phyloP scores from a whole-genome alignment of 2,797 vertebrate genomes.

The Urocyon cinereoargenteus region DNA sequence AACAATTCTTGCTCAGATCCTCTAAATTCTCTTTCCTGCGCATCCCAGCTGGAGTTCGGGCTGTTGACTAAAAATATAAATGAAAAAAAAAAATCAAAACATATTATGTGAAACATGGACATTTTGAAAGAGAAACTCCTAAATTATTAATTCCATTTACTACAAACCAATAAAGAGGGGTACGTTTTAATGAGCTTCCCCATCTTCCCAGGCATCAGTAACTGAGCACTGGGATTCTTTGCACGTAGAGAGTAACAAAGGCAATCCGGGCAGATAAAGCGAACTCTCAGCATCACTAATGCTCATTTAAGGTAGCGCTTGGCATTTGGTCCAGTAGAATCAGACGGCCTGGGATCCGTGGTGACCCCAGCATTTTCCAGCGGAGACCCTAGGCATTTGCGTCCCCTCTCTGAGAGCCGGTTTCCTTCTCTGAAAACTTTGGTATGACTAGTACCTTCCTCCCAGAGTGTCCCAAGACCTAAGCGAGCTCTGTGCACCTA shows the following conservation, averaged over 20 bases:
- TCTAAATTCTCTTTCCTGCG: slow-evolving; percentile 22
- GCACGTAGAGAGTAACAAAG: neutral
- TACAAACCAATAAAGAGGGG: neutral
- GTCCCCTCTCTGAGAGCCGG: neutral
- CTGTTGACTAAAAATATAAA: slow-evolving; percentile 18
- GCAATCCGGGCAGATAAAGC: neutral
- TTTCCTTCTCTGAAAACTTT: neutral
- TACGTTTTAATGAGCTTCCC: neutral
- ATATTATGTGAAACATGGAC: neutral
- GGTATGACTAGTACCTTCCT: neutral
- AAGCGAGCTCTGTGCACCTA: neutral
- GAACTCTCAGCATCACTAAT: neutral
- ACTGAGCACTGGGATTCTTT: neutral
- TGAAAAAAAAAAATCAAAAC: neutral
- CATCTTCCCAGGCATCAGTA: neutral
- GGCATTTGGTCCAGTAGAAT: neutral
- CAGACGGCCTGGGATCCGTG: neutral
- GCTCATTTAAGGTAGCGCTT: neutral
- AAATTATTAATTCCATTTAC: neutral
- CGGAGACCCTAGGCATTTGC: neutral
- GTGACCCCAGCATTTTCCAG: neutral
- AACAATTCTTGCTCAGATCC: neutral
- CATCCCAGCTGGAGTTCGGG: neutral
- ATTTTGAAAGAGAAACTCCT: neutral
- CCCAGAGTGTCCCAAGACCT: neutral